Evolutionary conservation across 2,888 invertebrate genomes (phyloP), one percentile per base, ranked within the genome.

Genomic region (Cantharis lateralis): DNA sequence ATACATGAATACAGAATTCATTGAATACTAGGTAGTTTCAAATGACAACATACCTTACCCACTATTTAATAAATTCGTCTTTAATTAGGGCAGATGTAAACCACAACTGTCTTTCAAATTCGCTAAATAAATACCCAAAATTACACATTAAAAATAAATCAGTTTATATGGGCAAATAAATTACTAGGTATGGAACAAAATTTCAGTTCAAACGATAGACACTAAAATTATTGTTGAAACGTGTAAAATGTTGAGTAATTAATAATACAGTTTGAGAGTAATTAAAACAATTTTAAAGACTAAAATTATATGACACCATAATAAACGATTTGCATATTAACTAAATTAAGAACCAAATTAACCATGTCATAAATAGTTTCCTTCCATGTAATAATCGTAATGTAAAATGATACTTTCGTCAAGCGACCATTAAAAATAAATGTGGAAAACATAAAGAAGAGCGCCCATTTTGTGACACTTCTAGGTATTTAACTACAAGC

Each of bases 391-490:
- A 81, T 83, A 82, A 83, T 80, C 82, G 80, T 83, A 83, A 83
- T 82, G 80, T 82, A 81, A 81, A 81, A 81, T 79, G 76, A 72
- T 75, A 75, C 76, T 76, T 73, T 66, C 78, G 74, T 78, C 72
- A 77, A 78, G 73, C 63, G 80, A 83, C 85, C 86, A 85, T 86
- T 86, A 86, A 85, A 84, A 84, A 83, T 83, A 82, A 85, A 85
- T 86, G 85, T 86, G 86, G 85, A 85, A 85, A 79, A 80, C 85
- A 85, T 85, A 85, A 86, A 83, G 80, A 78, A 80, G 64, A 76
- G 74, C 78, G 71, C 48, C 78, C 79, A 77, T 77, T 80, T 80
- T 74, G 76, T 76, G 81, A 75, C 76, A 79, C 79, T 74, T 79
- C 79, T 74, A 79, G 77, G 78, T 77, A 78, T 80, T 81, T 80